Conservation (phyloP, 2,888 invertebrate genomes). For the Tenthredo notha region DNA sequence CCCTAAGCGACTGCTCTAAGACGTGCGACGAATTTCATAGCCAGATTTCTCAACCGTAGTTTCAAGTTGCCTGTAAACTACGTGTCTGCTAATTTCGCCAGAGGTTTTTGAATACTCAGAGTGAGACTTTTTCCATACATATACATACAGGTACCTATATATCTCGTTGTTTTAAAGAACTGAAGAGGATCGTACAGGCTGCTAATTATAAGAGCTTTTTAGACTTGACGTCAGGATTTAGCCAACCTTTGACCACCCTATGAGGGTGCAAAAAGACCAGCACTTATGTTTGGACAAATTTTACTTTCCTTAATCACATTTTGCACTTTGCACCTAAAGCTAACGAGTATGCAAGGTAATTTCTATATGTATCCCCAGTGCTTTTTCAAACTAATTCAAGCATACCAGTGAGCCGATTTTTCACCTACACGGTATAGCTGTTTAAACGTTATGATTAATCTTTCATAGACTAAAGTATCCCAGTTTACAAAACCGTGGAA, state of each 20-base stretch:
- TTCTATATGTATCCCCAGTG: slow-evolving; percentile 19
- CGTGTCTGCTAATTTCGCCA: background rate
- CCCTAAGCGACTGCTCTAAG: slow-evolving; percentile 20
- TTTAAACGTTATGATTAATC: slow-evolving; percentile 35
- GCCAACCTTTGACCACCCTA: background rate
- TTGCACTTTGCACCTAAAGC: slow-evolving; percentile 35
- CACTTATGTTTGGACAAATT: slow-evolving; percentile 25
- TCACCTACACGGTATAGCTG: background rate
- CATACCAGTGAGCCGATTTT: slow-evolving; percentile 14
- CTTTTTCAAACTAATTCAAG: slow-evolving; percentile 23
- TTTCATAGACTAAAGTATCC: slow-evolving; percentile 30
- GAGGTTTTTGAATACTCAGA: background rate
- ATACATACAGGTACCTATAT: background rate
- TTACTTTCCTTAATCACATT: slow-evolving; percentile 33
- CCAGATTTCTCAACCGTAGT: background rate
- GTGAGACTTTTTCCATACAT: background rate
- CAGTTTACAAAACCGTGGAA: background rate
- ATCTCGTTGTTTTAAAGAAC: background rate
- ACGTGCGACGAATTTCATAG: slow-evolving; percentile 26
- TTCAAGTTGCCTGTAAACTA: background rate
- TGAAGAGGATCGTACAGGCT: background rate
- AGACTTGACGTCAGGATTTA: background rate
- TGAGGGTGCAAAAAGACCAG: background rate
- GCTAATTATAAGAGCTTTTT: background rate
- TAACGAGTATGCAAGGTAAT: slow-evolving; percentile 35